Evolutionary conservation across 2,888 invertebrate species (phyloP), one percentile per base, ranked within the genome.

Genomic region (Pristionchus arcanus): DNA sequence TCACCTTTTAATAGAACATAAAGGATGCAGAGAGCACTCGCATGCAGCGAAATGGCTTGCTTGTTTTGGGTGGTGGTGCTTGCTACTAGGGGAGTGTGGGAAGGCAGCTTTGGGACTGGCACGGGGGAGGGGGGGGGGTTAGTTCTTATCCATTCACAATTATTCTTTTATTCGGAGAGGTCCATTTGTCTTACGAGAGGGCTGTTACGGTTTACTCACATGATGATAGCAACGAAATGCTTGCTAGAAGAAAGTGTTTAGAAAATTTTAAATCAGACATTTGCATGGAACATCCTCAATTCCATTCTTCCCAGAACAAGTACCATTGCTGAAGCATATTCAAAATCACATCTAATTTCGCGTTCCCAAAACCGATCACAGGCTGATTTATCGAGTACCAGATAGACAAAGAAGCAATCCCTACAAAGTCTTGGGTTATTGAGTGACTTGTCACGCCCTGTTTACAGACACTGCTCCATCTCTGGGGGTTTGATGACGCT

Each of bases 41-140:
- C n/a, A 68, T 74, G 74, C 74, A 74, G 37, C 21, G 37, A 37
- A 74, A 74, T 21, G 74, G 21, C 74, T 74, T n/a, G n/a, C 42
- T 49, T 74, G 74, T 74, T 74, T 74, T 74, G 68, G 68, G 68
- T 63, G n/a, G 42, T 49, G 42, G 42, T 49, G 42, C 42, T 49
- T 59, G 59, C 21, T 59, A 25, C 71, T 34, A 68, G 68, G 31
- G 31, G 31, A 34, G 66, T 28, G 28, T 66, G 68, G 31, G 31
- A 31, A 68, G 68, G 31, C 37, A 74, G 74, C 74, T 42, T 74
- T 37, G 74, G 74, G 74, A 74, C 74, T 74, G 74, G 74, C 37
- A 74, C 42, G 25, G 74, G 74, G 42, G 9, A 37, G 4, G n/a
- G n/a, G n/a, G n/a, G n/a, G n/a, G n/a, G n/a, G n/a, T n/a, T n/a